A percentile compares a stretch with the other conserved stretches of the same genome.
phyloP scores from a whole-genome alignment of 2,113 vertebrate genomes.

The Typhlomys cinereus region DNA sequence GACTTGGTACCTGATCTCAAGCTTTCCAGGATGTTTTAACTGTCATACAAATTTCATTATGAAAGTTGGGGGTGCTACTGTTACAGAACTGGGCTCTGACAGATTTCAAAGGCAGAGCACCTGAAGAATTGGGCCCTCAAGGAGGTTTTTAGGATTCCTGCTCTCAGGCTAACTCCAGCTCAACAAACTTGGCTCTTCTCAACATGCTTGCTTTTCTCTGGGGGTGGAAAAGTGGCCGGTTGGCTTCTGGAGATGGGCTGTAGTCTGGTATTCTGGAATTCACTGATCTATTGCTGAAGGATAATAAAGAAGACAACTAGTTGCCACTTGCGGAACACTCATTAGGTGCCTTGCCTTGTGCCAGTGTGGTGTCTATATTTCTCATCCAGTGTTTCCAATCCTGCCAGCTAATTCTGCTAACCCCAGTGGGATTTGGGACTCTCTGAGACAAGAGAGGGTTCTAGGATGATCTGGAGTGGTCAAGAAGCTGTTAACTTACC shows the following conservation, averaged over 20 bases:
- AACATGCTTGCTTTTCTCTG: not conserved
- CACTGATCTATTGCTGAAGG: not conserved
- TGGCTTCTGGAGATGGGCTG: not conserved
- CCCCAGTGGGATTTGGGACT: not conserved
- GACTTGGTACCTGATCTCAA: not conserved
- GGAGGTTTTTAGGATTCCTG: not conserved
- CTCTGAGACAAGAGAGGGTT: not conserved
- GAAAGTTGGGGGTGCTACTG: not conserved
- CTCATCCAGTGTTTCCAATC: not conserved
- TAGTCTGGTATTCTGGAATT: not conserved
- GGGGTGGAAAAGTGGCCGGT: not conserved
- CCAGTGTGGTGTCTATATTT: not conserved
- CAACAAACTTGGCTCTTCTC: not conserved
- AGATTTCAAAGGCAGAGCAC: conserved; percentile 9
- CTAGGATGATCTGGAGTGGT: not conserved
- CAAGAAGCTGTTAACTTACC: not conserved
- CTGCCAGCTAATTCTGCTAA: not conserved
- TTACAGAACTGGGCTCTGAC: not conserved
- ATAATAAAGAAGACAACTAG: not conserved
- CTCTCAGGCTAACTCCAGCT: not conserved
- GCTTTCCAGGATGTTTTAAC: not conserved
- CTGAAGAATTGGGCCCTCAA: not conserved
- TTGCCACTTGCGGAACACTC: fast-evolving
- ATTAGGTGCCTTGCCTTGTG: not conserved
- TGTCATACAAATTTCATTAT: not conserved